Conservation (phyloP, 2,797 vertebrate species). For the Hippopotamyrus pictus region DNA sequence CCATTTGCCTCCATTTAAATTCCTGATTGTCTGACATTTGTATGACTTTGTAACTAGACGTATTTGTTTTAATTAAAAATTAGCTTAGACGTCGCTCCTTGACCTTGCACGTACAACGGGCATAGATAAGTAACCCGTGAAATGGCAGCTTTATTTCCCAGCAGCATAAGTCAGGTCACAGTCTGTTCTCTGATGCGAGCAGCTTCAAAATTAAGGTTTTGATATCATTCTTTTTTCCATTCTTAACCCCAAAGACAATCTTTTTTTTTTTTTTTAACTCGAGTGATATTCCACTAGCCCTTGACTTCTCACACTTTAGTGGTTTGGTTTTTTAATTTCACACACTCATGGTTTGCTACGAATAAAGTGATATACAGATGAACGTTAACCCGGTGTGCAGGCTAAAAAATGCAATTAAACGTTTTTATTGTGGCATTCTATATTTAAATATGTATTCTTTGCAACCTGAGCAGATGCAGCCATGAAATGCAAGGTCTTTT, state of each 20-base stretch:
- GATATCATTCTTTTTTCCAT: conserved; percentile 46
- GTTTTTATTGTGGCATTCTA: conserved; percentile 35
- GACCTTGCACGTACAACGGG: conserved; percentile 18
- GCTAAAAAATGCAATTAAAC: conserved; percentile 43
- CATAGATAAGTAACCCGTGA: background rate
- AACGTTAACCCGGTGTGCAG: conserved; percentile 39
- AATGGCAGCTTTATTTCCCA: conserved; percentile 35
- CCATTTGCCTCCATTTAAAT: background rate
- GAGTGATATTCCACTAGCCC: conserved; percentile 29
- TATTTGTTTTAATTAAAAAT: conserved; percentile 42
- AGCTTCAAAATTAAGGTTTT: conserved; percentile 42
- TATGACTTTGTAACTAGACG: conserved; percentile 10
- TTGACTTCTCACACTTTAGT: conserved; percentile 27
- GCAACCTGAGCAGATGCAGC: conserved; percentile 11
- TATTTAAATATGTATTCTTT: conserved; percentile 33
- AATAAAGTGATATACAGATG: conserved; percentile 43
- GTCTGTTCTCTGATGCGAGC: conserved; percentile 37
- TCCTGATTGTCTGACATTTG: background rate
- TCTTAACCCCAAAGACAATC: conserved; percentile 43
- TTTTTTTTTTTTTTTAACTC: conserved; percentile 30
- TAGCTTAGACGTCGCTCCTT: conserved; percentile 28
- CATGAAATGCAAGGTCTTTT: conserved; percentile 19
- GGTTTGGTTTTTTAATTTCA: conserved; percentile 58
- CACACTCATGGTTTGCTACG: conserved; percentile 46
- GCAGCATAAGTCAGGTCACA: conserved; percentile 38